Evolutionary conservation across 2,113 vertebrate species (phyloP).

Genomic region (Microcebus murinus): DNA sequence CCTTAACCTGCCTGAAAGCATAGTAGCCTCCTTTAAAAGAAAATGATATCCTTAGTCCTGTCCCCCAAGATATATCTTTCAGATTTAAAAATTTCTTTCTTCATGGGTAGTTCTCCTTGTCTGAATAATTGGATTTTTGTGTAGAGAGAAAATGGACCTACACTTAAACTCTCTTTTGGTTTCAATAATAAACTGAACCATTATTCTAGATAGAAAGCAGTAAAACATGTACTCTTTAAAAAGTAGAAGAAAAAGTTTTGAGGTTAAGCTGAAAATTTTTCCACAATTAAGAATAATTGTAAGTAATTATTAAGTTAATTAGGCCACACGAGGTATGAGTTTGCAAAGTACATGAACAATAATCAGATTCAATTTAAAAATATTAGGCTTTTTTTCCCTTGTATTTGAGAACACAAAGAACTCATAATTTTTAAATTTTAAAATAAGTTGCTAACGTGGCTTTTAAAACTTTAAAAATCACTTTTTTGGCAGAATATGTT

Average conservation of each 20-base stretch:
- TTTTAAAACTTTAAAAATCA: constrained; percentile 11
- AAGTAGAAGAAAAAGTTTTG: constrained; percentile 7
- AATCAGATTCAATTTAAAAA: constrained; percentile 48
- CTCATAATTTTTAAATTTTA: constrained; percentile 42
- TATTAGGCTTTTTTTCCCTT: constrained; percentile 65
- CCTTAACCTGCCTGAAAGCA: too few relatives aligned
- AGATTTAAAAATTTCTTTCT: too few relatives aligned
- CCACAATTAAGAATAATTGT: constrained; percentile 76
- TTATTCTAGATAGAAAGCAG: constrained; percentile 28
- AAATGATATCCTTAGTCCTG: too few relatives aligned
- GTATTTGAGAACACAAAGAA: constrained; percentile 65
- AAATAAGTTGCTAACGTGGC: not conserved
- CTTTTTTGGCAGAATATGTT: not conserved
- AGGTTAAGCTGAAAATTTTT: constrained; percentile 72
- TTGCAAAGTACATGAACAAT: constrained; percentile 78
- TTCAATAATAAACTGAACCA: not conserved
- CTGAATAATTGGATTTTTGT: too few relatives aligned
- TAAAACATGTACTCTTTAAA: not conserved
- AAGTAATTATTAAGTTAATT: constrained; percentile 82
- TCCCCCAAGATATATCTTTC: too few relatives aligned
- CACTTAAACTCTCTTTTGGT: too few relatives aligned
- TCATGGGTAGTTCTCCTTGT: too few relatives aligned
- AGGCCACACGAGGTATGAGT: constrained; percentile 66
- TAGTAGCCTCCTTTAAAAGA: too few relatives aligned
- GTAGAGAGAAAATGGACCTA: too few relatives aligned